Conservation (phyloP, 2,888 invertebrate genomes). For the Melangyna quadrimaculata region DNA sequence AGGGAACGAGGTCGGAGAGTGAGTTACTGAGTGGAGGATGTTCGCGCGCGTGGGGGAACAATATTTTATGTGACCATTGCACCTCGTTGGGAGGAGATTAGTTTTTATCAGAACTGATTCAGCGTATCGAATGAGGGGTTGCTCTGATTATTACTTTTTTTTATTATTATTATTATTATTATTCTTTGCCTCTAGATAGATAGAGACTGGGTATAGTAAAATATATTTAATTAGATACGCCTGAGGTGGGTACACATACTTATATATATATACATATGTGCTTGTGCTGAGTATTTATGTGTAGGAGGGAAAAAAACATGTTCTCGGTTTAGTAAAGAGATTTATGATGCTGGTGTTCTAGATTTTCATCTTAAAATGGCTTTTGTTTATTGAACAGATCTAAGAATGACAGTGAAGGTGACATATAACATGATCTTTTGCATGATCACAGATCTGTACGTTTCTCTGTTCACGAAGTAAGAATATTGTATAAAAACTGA, state of each 20-base stretch:
- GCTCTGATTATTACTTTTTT: conserved; percentile 10
- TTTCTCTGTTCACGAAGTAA: neutral
- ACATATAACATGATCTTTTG: conserved; percentile 25
- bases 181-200: neutral
- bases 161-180: neutral
- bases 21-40: conserved; percentile 7
- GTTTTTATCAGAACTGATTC: conserved; percentile 67
- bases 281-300: neutral
- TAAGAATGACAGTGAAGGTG: conserved; percentile 21
- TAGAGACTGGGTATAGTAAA: conserved; percentile 30
- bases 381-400: conserved; percentile 23
- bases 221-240: conserved; percentile 53
- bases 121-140: conserved; percentile 62
- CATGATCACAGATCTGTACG: neutral
- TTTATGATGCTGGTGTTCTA: conserved; percentile 53
- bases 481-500: neutral
- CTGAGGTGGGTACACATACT: neutral
- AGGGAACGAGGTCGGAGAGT: neutral
- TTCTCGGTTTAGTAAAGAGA: conserved; percentile 39
- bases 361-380: conserved; percentile 30
- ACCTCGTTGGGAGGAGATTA: conserved; percentile 65
- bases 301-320: conserved; percentile 39
- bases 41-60: conserved; percentile 46
- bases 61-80: conserved; percentile 69
- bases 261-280: neutral